Conservation (phyloP, 2,888 invertebrate species). For the Capitulum mitella region DNA sequence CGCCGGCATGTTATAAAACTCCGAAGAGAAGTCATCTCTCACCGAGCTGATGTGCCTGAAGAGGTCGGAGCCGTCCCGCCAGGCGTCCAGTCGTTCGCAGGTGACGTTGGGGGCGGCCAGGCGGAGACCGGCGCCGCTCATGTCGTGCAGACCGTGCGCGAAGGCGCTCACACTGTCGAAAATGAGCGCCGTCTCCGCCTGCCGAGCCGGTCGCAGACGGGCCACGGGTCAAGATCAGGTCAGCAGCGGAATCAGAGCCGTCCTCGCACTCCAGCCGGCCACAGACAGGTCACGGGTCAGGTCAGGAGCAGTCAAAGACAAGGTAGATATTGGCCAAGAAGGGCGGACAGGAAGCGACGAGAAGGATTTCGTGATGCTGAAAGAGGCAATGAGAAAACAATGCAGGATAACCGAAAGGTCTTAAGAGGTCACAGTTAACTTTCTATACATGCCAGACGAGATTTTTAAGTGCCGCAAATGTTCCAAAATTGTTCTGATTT, state of each 20-base stretch:
- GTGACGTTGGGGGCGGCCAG: slow-evolving; percentile 66
- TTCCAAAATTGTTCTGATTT: no score
- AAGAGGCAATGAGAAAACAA: no score
- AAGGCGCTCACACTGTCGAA: slow-evolving; percentile 79
- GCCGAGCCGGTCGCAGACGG: slow-evolving; percentile 45
- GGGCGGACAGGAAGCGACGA: background rate
- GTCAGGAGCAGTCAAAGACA: background rate
- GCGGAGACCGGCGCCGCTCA: slow-evolving; percentile 62
- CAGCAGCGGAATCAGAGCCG: no score
- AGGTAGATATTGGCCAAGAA: background rate
- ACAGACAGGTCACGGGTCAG: background rate
- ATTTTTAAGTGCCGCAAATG: no score
- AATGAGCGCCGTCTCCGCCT: slow-evolving; percentile 79
- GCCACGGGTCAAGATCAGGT: no score
- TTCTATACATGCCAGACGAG: no score
- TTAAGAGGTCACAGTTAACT: no score
- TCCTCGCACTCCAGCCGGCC: no score
- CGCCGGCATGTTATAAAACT: no score
- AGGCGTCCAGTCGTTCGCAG: slow-evolving; percentile 68
- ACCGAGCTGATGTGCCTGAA: slow-evolving; percentile 68
- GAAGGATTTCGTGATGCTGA: no score
- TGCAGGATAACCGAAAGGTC: no score
- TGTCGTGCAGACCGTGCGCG: slow-evolving; percentile 65
- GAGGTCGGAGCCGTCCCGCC: slow-evolving; percentile 67
- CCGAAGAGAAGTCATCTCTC: no score